Evolutionary conservation across 2,888 invertebrate species (phyloP), one percentile per base, ranked within the genome.

Genomic region (Pseudococcus viburni): DNA sequence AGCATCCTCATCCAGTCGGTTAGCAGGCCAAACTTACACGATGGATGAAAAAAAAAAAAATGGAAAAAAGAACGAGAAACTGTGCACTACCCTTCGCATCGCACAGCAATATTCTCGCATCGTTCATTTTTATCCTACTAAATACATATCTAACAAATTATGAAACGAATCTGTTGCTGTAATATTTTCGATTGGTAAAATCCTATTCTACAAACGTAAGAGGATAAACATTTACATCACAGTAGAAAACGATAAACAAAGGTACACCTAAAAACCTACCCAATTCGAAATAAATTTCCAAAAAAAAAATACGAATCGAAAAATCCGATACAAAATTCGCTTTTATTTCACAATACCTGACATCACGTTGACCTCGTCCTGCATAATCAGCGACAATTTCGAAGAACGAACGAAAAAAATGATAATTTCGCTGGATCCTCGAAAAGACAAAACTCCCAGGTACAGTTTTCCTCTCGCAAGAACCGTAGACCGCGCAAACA

Each of bases 91-190:
- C 12, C 48, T 12, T 51, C 48, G 7, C 19, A 42, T 55, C n/a
- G n/a, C 19, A 0, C 8, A 9, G 15, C 64, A 19, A 22, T 64
- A 64, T 64, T 64, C 19, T 64, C 8, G 7, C 59, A 59, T 59
- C 59, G 15, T 59, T 64, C 19, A 17, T 64, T 19, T 64, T 22
- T 64, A 64, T 64, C 64, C 15, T 9, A 8, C 5, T 64, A 64
- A 64, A 64, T 64, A 64, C 64, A 64, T 64, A 64, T 19, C 19
- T 64, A 64, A 64, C 19, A 64, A 64, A 64, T 64, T 64, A 64
- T 7, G 1, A 33, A 64, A 64, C 64, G 64, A 64, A 64, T n/a
- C 64, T 64, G 64, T 64, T 64, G 64, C 64, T 64, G 15, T 42
- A 42, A 42, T 42, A 42, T 42, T 42, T 51, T 51, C 48, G 48